These are phyloP conservation scores for Poeciliopsis turneri DNA, from an alignment of 2,797 vertebrate genomes.

Conservation along the genomic window DNA sequence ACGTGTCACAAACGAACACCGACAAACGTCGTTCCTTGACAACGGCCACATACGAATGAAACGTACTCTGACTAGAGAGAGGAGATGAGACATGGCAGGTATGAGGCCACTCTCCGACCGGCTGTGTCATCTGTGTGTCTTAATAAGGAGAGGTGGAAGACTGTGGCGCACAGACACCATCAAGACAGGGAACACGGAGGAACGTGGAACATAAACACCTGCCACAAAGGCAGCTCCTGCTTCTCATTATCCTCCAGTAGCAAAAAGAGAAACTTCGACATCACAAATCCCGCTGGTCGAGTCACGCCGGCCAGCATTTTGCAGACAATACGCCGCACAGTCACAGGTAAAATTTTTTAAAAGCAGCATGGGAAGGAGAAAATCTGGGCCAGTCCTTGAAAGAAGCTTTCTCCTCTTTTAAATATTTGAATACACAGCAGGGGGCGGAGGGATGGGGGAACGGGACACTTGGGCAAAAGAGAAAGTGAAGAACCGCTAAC, in stretches of 20 bases:
- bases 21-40: not conserved
- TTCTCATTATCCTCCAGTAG: conserved; percentile 60
- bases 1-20: conserved; percentile 9
- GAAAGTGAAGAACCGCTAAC: conserved; percentile 18
- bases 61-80: not conserved
- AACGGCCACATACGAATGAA: not conserved
- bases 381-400: conserved; percentile 80
- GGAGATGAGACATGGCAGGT: conserved; percentile 7
- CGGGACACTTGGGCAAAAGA: not conserved
- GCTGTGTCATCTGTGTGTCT: conserved; percentile 69
- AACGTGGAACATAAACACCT: conserved; percentile 81
- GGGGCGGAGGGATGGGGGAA: too few species aligned
- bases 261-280: conserved; percentile 8
- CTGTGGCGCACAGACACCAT: conserved; percentile 36
- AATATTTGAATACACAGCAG: conserved; percentile 37
- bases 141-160: conserved; percentile 79
- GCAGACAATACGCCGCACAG: not conserved
- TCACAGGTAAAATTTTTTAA: conserved; percentile 24
- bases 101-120: conserved; percentile 34
- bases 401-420: conserved; percentile 59
- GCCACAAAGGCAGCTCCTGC: conserved; percentile 62
- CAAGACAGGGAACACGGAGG: conserved; percentile 52
- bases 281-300: conserved; percentile 1
- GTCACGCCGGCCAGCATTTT: not conserved
- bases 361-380: conserved; percentile 2